A percentile compares a stretch with the other conserved stretches of the same genome.
phyloP scores from a whole-genome alignment of 2,113 vertebrate species.

The Tylochromis polylepis region DNA sequence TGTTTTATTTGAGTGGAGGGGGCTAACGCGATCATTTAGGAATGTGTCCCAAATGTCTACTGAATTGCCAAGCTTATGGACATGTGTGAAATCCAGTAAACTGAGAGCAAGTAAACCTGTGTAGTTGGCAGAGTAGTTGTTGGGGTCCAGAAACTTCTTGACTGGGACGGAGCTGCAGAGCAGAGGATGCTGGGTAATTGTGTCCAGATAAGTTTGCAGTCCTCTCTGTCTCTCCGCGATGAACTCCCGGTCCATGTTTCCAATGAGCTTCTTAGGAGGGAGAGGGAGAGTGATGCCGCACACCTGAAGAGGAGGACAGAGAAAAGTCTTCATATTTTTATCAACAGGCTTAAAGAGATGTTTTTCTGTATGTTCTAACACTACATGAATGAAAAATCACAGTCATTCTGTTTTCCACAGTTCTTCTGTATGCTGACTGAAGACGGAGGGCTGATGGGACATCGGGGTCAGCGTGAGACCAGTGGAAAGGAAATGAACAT shows the following conservation, averaged over 20 bases:
- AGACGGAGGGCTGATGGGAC: not conserved
- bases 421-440: not conserved
- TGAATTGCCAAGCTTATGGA: not conserved
- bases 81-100: not conserved
- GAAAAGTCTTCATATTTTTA: not conserved
- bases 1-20: not conserved
- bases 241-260: conserved; percentile 98
- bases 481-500: conserved; percentile 26
- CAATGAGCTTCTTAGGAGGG: conserved; percentile 94
- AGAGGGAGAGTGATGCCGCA: conserved; percentile 88
- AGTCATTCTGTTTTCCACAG: not conserved
- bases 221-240: conserved; percentile 94
- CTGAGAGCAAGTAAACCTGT: conserved; percentile 73
- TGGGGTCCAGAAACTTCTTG: conserved; percentile 94
- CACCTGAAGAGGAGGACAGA: conserved; percentile 69
- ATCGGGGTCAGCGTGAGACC: not conserved
- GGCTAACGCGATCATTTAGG: not conserved
- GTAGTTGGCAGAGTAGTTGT: conserved; percentile 92
- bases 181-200: conserved; percentile 89
- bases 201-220: conserved; percentile 89
- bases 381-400: not conserved
- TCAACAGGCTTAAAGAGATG: not conserved
- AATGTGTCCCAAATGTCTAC: not conserved
- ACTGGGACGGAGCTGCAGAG: conserved; percentile 85
- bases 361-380: not conserved